These are phyloP conservation scores for Furcifer pardalis DNA, from an alignment of 2,797 vertebrate genomes.

Conservation along the genomic window DNA sequence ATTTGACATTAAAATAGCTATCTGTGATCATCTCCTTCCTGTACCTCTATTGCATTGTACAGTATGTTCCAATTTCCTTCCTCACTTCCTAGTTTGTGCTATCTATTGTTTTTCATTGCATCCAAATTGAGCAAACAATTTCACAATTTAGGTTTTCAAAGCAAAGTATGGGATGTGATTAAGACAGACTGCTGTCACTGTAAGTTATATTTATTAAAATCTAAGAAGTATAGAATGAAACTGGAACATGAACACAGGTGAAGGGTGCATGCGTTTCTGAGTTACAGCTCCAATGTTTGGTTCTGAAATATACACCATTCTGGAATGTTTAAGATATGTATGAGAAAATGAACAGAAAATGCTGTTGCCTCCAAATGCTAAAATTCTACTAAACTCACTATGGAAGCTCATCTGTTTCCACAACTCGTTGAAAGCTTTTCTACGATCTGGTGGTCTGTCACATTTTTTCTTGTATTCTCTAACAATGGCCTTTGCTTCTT, in stretches of 20 bases:
- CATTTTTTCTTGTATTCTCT: conserved; percentile 15
- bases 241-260: neutral
- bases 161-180: neutral
- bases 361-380: conserved; percentile 6
- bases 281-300: neutral
- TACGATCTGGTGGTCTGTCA: conserved; percentile 5
- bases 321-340: neutral
- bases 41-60: neutral
- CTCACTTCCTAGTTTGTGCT: neutral
- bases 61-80: neutral
- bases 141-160: neutral
- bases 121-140: neutral
- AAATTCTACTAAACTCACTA: conserved; percentile 40
- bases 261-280: neutral
- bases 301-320: neutral
- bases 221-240: neutral
- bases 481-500: conserved; percentile 24
- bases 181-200: neutral
- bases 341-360: neutral
- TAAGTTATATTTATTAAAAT: neutral
- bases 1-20: no score
- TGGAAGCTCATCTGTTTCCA: conserved; percentile 29
- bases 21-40: neutral
- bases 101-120: neutral
- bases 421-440: conserved; percentile 13